Evolutionary conservation across 1,140 invertebrate genomes (phyloP).

Genomic region (Condylostylus longicornis): DNA sequence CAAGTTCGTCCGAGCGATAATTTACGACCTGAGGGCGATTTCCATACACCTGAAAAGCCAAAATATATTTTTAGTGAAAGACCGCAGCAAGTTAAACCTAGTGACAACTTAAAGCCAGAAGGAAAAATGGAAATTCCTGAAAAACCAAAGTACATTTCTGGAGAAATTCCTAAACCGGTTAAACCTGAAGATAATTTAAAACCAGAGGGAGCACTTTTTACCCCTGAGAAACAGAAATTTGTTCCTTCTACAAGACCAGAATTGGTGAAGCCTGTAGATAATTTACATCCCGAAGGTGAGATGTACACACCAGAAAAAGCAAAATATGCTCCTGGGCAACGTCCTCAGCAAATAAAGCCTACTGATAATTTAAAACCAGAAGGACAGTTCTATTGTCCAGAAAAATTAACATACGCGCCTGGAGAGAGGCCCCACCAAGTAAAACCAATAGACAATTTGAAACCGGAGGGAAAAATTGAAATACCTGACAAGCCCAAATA

Average conservation of each 20-base stretch:
- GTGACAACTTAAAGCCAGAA: slow-evolving; percentile 45
- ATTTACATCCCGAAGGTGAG: slow-evolving; percentile 40
- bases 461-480: slow-evolving; percentile 39
- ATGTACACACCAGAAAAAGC: slow-evolving; percentile 35
- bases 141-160: slow-evolving; percentile 31
- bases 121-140: slow-evolving; percentile 40
- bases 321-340: slow-evolving; percentile 31
- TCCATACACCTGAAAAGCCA: slow-evolving; percentile 33
- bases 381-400: slow-evolving; percentile 37
- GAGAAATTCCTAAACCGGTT: slow-evolving; percentile 32
- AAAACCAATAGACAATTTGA: slow-evolving; percentile 38
- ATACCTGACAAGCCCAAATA: slow-evolving; percentile 26
- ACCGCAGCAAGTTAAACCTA: slow-evolving; percentile 37
- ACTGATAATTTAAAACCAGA: slow-evolving; percentile 38
- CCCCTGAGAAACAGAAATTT: slow-evolving; percentile 32
- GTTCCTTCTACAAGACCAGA: slow-evolving; percentile 32
- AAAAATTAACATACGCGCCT: slow-evolving; percentile 21
- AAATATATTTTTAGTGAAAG: slow-evolving; percentile 36
- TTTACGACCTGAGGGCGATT: slow-evolving; percentile 40
- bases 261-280: slow-evolving; percentile 33
- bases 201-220: slow-evolving; percentile 40
- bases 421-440: slow-evolving; percentile 36
- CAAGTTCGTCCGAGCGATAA: slow-evolving; percentile 39
- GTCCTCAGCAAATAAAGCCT: slow-evolving; percentile 31
- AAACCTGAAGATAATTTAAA: slow-evolving; percentile 38